A percentile compares a stretch with the other conserved stretches of the same genome.
phyloP scores from a whole-genome alignment of 1,140 invertebrate genomes.

The Psix sp. region DNA sequence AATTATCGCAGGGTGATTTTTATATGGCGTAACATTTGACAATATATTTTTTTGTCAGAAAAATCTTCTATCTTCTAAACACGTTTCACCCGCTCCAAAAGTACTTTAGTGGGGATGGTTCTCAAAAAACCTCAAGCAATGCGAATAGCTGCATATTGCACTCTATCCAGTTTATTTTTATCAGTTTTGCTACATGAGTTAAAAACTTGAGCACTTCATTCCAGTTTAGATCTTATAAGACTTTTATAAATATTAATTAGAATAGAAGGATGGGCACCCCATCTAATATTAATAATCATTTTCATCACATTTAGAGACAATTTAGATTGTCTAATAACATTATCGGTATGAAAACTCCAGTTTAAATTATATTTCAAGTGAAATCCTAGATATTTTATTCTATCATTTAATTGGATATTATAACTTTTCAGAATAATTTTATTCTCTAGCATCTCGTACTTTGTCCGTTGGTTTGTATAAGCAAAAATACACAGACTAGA shows the following conservation, averaged over 20 bases:
- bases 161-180: slow-evolving; percentile 7
- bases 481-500: slow-evolving; percentile 3
- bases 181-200: background rate
- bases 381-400: slow-evolving; percentile 24
- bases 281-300: slow-evolving; percentile 1
- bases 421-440: slow-evolving; percentile 4
- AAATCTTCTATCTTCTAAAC: slow-evolving; percentile 2
- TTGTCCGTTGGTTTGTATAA: background rate
- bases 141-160: slow-evolving; percentile 11
- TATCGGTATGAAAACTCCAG: slow-evolving; percentile 21
- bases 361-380: slow-evolving; percentile 31
- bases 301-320: slow-evolving; percentile 31
- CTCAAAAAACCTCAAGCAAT: slow-evolving; percentile 3
- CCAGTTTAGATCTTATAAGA: slow-evolving; percentile 10
- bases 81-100: slow-evolving; percentile 6
- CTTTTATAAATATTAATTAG: slow-evolving; percentile 12
- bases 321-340: slow-evolving; percentile 12
- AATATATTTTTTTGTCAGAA: slow-evolving; percentile 8
- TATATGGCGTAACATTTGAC: background rate
- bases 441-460: background rate
- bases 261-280: slow-evolving; percentile 1
- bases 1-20: background rate
- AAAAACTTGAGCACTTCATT: slow-evolving; percentile 7
- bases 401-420: background rate
- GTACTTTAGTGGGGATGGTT: slow-evolving; percentile 15